A percentile compares a stretch with the other conserved stretches of the same genome.
Conservation (phyloP, 2,888 invertebrate genomes). For the Antheraea assamensis region DNA sequence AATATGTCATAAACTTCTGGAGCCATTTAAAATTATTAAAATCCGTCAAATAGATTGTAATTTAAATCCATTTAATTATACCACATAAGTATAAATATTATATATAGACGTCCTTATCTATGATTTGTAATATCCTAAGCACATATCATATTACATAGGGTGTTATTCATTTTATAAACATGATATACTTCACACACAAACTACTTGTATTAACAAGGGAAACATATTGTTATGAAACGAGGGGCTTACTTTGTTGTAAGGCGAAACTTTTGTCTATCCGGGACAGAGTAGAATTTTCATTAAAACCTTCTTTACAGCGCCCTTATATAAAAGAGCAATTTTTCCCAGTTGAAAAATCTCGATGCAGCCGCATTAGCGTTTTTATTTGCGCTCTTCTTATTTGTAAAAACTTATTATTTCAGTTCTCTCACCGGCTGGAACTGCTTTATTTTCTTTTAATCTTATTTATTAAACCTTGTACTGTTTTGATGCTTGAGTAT, state of each 20-base stretch:
- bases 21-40: no score
- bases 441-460: slow-evolving; percentile 69
- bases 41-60: no score
- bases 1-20: no score
- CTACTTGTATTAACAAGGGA: slow-evolving; percentile 20
- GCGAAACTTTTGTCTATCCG: slow-evolving; percentile 60
- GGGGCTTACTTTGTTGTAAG: slow-evolving; percentile 49
- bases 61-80: background rate
- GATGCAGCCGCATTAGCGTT: slow-evolving; percentile 77
- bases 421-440: slow-evolving; percentile 67
- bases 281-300: slow-evolving; percentile 72
- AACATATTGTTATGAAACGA: slow-evolving; percentile 37
- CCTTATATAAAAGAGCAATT: slow-evolving; percentile 76
- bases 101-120: background rate
- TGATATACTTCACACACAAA: slow-evolving; percentile 19
- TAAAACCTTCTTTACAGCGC: slow-evolving; percentile 70
- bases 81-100: background rate
- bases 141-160: background rate
- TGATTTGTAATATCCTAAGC: background rate
- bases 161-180: background rate
- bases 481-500: background rate
- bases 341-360: slow-evolving; percentile 75
- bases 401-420: slow-evolving; percentile 76
- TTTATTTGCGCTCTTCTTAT: slow-evolving; percentile 71
- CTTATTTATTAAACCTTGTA: slow-evolving; percentile 54